Conservation (phyloP, 2,888 invertebrate species). For the Megamerina dolium region DNA sequence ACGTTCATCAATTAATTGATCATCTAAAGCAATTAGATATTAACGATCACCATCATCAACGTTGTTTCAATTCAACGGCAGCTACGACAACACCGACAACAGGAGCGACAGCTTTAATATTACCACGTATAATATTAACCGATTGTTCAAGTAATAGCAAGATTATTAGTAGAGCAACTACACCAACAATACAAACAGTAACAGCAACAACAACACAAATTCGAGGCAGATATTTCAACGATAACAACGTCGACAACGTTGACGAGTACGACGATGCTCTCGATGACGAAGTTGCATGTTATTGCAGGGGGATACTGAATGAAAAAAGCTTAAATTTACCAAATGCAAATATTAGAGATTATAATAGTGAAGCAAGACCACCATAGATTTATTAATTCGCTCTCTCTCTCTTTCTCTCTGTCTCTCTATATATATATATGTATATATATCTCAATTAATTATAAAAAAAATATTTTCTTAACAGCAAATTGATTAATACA, state of each 20-base stretch:
- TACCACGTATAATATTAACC: constrained; percentile 44
- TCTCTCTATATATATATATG: no score
- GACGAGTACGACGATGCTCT: constrained; percentile 3
- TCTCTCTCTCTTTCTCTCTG: no score
- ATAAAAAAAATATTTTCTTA: no score
- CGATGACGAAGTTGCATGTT: not conserved
- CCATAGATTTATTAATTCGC: constrained; percentile 29
- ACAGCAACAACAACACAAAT: constrained; percentile 6
- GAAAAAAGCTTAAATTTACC: constrained; percentile 19
- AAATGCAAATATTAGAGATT: constrained; percentile 16
- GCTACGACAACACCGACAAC: constrained; percentile 4
- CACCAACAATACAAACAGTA: constrained; percentile 1
- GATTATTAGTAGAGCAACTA: not conserved
- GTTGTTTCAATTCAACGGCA: no score
- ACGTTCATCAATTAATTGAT: constrained; percentile 39
- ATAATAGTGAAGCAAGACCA: constrained; percentile 40
- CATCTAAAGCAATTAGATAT: constrained; percentile 33
- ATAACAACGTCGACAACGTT: constrained; percentile 5
- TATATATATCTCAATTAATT: no score
- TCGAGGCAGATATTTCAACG: not conserved
- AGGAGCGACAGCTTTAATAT: constrained; percentile 9
- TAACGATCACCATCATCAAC: no score
- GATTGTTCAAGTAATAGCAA: constrained; percentile 26
- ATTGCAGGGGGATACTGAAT: not conserved
- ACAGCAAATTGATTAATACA: no score